Percentiles rank a stretch among this genome's conserved stretches.
phyloP scores from a whole-genome alignment of 2,113 vertebrate genomes.

The Xyrauchen texanus region DNA sequence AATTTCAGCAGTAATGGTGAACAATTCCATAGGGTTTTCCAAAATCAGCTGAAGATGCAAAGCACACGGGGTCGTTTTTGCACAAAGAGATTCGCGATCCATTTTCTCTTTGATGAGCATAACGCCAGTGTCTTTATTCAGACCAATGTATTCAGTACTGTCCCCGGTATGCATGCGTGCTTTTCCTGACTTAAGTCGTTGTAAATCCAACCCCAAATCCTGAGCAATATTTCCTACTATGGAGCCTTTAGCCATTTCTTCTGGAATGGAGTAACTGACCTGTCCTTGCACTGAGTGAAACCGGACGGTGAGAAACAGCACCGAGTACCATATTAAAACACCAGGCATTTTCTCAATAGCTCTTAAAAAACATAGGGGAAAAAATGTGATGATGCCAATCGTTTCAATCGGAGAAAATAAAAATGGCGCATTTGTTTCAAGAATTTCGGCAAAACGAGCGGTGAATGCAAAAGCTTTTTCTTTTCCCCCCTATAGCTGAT shows the following conservation, averaged over 20 bases:
- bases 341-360: not conserved
- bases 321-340: constrained; percentile 59
- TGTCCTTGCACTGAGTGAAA: constrained; percentile 52
- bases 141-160: constrained; percentile 64
- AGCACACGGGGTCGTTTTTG: constrained; percentile 61
- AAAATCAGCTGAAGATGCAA: constrained; percentile 73
- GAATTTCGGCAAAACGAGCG: not conserved
- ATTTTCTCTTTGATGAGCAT: constrained; percentile 74
- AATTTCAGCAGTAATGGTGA: constrained; percentile 68
- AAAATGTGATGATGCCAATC: not conserved
- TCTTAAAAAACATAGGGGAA: not conserved
- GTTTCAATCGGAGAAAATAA: not conserved
- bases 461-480: not conserved
- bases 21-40: constrained; percentile 77
- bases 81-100: constrained; percentile 79
- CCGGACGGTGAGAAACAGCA: constrained; percentile 36
- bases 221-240: constrained; percentile 74
- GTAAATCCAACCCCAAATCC: constrained; percentile 69
- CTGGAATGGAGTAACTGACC: constrained; percentile 69
- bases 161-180: constrained; percentile 65
- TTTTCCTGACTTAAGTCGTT: constrained; percentile 64
- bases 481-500: not conserved
- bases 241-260: constrained; percentile 73
- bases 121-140: constrained; percentile 62
- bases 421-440: not conserved